Percentiles rank a stretch among this genome's conserved stretches.
Conservation (phyloP, 2,888 invertebrate genomes). For the Sminthurinus aureus region DNA sequence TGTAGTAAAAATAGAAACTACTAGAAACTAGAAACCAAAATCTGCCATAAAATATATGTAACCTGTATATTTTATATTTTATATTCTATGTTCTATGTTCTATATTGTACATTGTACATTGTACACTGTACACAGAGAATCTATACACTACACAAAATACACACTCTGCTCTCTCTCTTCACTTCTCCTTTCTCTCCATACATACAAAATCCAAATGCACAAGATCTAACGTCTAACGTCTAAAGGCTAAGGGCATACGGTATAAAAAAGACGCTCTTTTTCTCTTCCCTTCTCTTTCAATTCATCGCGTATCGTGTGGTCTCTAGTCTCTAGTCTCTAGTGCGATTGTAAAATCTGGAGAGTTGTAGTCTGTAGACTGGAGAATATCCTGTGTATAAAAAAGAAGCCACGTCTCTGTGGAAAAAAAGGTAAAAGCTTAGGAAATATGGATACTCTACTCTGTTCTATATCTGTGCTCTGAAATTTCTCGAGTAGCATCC, state of each 20-base stretch:
- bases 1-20: not conserved
- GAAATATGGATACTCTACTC: no score
- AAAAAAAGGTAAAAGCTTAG: no score
- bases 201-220: not conserved
- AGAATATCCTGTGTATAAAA: no score
- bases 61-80: no score
- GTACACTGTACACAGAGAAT: not conserved
- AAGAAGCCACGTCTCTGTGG: not conserved
- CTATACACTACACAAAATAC: no score
- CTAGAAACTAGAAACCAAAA: not conserved
- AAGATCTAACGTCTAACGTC: not conserved
- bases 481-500: no score
- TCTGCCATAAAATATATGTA: not conserved
- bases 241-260: not conserved
- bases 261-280: slow-evolving; percentile 1
- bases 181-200: no score
- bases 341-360: not conserved
- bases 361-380: no score
- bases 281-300: not conserved
- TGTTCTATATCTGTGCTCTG: no score
- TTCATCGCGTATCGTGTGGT: not conserved
- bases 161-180: no score
- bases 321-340: not conserved
- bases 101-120: no score
- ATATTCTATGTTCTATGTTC: no score